Percentiles rank a stretch among this genome's conserved stretches.
phyloP scores from a whole-genome alignment of 2,113 vertebrate genomes.

The Epinephelus cyanopodus region DNA sequence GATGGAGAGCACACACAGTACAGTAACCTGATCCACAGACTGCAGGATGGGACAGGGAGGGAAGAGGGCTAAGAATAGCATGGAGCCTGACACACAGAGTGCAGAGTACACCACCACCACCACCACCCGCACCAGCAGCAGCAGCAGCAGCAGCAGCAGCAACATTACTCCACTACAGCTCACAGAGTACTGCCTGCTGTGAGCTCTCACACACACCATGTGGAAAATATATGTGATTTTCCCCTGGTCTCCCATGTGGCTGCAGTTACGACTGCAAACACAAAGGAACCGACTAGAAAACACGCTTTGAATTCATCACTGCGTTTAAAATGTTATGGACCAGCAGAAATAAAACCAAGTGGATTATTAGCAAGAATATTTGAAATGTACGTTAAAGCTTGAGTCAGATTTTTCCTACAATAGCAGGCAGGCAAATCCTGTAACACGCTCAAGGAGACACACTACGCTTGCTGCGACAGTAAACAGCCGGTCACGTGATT shows the following conservation, averaged over 20 bases:
- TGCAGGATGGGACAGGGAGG: constrained; percentile 78
- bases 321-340: background rate
- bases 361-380: background rate
- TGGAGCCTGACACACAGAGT: constrained; percentile 66
- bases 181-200: constrained; percentile 54
- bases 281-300: constrained; percentile 30
- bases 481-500: constrained; percentile 76
- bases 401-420: constrained; percentile 6
- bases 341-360: background rate
- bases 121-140: constrained; percentile 46
- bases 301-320: background rate
- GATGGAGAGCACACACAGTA: constrained; percentile 64
- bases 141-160: constrained; percentile 42
- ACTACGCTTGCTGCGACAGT: constrained; percentile 67
- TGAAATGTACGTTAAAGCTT: background rate
- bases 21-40: constrained; percentile 80
- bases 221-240: constrained; percentile 60
- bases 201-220: constrained; percentile 44
- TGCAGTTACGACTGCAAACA: constrained; percentile 8
- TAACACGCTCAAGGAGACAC: constrained; percentile 38
- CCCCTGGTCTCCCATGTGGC: constrained; percentile 55
- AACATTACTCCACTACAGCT: constrained; percentile 57
- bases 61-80: constrained; percentile 79
- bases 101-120: constrained; percentile 27
- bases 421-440: constrained; percentile 22